Evolutionary conservation across 2,888 invertebrate species (phyloP), one percentile per base, ranked within the genome.

Genomic region (Ectropis crepuscularia): DNA sequence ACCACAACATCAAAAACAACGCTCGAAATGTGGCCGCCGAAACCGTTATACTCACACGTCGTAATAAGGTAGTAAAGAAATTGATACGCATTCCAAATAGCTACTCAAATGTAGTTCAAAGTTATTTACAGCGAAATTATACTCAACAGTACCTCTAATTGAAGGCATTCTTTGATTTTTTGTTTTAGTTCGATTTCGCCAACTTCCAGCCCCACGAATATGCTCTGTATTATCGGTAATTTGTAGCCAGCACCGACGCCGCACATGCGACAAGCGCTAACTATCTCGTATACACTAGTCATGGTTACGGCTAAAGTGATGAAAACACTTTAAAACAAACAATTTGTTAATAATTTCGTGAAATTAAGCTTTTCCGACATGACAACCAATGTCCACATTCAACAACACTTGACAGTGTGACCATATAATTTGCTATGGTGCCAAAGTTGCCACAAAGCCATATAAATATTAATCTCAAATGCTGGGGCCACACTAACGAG

Each of bases 191-290:
- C 86, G 0, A 89, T 73, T 58, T 87, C 89, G 11, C 76, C 70
- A 5, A 76, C 80, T 4, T 85, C 86, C 2, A 86, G 54, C 28
- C 84, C 80, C 0, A 90, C 73, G 49, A 91, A 80, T 63, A 41
- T 39, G 28, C 81, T 88, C 65, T 92, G 92, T 9, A 93, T 85
- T 58, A 93, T 93, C 0, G 93, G 93, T 92, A 93, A 92, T 83
- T 91, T 92, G 80, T 92, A 93, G 68, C 93, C 93, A 38, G 90
- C 90, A 41, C 92, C 90, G 0, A 87, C 88, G 2, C 93, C 93
- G 68, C 93, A 93, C 1, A 93, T 79, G 0, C 93, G 88, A 79
- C 93, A 93, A 77, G 90, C 86, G 74, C 90, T 77, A 66, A 88
- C 93, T 63, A 93, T 89, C 63, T 92, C 88, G 61, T 90, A 92